Conservation (phyloP, 2,888 invertebrate genomes). For the Penaeus monodon region DNA sequence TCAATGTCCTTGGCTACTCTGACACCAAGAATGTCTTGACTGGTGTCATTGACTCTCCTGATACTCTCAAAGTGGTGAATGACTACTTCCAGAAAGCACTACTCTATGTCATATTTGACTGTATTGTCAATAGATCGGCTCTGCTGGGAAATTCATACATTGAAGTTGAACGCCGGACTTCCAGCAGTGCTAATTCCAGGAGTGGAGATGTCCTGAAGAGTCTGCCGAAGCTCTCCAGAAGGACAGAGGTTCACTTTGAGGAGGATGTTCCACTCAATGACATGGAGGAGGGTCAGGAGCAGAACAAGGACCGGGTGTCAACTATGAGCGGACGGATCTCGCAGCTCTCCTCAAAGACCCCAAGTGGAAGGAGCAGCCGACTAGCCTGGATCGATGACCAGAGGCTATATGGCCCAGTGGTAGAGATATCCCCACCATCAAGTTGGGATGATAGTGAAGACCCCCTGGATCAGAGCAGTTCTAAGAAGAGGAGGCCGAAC, state of each 20-base stretch:
- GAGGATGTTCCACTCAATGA: conserved; percentile 7
- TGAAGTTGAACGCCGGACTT: background rate
- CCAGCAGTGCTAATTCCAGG: background rate
- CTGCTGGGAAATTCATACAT: background rate
- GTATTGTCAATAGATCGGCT: conserved; percentile 55
- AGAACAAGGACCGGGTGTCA: background rate
- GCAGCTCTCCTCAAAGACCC: conserved; percentile 27
- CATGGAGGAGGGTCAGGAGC: background rate
- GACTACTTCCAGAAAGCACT: conserved; percentile 69
- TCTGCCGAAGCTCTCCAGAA: conserved; percentile 32
- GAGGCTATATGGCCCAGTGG: background rate
- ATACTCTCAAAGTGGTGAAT: conserved; percentile 68
- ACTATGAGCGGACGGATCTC: conserved; percentile 29
- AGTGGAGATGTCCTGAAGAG: conserved; percentile 30
- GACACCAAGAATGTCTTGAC: conserved; percentile 71
- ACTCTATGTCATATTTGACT: conserved; percentile 69
- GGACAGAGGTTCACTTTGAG: conserved; percentile 38
- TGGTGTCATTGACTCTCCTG: conserved; percentile 70
- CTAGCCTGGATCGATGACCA: conserved; percentile 59
- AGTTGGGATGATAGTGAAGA: conserved; percentile 39
- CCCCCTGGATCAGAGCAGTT: background rate
- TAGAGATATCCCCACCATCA: conserved; percentile 27
- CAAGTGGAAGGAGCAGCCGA: conserved; percentile 61
- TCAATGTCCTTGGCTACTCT: conserved; percentile 69
- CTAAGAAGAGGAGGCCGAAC: background rate